Conservation (phyloP, 2,888 invertebrate genomes). For the Drosophila flavopinicola region DNA sequence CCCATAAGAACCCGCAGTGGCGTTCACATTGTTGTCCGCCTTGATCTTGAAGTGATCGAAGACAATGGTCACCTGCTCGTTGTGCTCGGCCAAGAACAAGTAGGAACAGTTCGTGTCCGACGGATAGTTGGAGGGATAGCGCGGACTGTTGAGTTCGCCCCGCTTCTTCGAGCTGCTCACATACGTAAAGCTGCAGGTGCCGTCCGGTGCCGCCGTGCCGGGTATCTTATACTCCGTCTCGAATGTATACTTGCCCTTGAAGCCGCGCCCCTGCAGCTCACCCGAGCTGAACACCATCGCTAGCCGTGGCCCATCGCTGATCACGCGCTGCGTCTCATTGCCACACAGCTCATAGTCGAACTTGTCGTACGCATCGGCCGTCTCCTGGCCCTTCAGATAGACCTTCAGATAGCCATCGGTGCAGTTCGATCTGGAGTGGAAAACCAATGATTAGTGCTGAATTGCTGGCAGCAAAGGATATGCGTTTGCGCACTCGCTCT, state of each 20-base stretch:
- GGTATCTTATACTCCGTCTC: conserved; percentile 95
- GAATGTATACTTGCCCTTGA: conserved; percentile 88
- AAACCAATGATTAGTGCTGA: background rate
- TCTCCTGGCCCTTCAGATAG: conserved; percentile 96
- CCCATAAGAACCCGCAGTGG: conserved; percentile 91
- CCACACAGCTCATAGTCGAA: conserved; percentile 97
- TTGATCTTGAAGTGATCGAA: conserved; percentile 96
- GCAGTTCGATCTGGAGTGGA: conserved; percentile 86
- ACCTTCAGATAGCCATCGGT: conserved; percentile 95
- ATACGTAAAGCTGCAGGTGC: conserved; percentile 96
- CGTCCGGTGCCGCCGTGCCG: conserved; percentile 96
- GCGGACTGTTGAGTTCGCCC: conserved; percentile 97
- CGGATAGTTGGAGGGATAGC: conserved; percentile 98
- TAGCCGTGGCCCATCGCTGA: conserved; percentile 95
- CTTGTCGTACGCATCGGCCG: conserved; percentile 96
- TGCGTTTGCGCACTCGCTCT: conserved; percentile 90
- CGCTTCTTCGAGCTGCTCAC: conserved; percentile 93
- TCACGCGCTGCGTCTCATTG: conserved; percentile 91
- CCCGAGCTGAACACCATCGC: conserved; percentile 98
- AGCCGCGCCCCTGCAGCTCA: conserved; percentile 94
- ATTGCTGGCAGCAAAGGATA: background rate
- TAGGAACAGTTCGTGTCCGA: conserved; percentile 97
- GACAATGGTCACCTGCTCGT: conserved; percentile 95
- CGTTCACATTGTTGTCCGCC: conserved; percentile 90
- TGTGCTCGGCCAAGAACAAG: conserved; percentile 92